Conservation (phyloP, 2,888 invertebrate genomes). For the Acanthosepion pharaonis region DNA sequence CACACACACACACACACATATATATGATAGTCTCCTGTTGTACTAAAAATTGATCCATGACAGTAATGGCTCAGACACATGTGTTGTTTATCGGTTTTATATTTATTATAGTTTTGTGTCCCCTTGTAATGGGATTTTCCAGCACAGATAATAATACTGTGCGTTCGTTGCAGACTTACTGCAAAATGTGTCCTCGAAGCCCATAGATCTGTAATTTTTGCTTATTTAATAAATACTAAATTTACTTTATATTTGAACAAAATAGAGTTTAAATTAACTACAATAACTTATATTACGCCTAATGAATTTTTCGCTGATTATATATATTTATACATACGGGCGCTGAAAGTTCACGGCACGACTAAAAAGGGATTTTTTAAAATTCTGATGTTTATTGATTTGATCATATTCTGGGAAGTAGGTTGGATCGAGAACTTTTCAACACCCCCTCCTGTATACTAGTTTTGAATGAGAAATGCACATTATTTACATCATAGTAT, state of each 20-base stretch:
- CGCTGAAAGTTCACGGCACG: too few species aligned
- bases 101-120: not conserved
- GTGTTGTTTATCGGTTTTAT: not conserved
- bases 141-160: not conserved
- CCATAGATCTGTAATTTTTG: not conserved
- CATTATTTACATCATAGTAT: not conserved
- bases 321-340: too few species aligned
- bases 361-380: too few species aligned
- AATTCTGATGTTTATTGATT: too few species aligned
- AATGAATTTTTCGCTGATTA: not conserved
- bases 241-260: not conserved
- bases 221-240: not conserved
- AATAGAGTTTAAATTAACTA: constrained; percentile 15
- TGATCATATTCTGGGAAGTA: too few species aligned
- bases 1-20: not conserved
- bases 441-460: too few species aligned
- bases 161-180: not conserved
- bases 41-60: not conserved
- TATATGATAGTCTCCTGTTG: not conserved
- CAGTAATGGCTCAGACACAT: not conserved
- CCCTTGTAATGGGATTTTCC: not conserved
- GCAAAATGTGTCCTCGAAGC: constrained; percentile 33
- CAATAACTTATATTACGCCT: not conserved
- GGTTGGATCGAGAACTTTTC: too few species aligned
- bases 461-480: not conserved